Conservation (phyloP, 2,797 vertebrate species). For the Pseudocheirus occidentalis region DNA sequence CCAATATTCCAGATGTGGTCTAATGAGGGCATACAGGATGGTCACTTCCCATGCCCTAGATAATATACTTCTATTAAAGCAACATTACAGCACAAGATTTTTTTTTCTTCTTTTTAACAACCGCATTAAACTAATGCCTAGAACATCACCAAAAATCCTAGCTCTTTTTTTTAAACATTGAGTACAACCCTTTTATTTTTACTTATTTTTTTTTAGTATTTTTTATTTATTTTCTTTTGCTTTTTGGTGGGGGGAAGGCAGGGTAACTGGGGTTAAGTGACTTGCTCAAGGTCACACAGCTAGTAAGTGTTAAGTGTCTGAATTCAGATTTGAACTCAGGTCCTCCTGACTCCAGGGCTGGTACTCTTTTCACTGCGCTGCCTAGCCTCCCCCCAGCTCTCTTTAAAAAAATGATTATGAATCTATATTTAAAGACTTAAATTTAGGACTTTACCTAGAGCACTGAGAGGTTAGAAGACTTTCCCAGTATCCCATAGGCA, state of each 20-base stretch:
- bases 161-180: not conserved
- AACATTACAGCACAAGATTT: not conserved
- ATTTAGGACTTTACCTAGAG: not conserved
- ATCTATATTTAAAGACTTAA: not conserved
- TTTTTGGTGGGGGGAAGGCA: too few species aligned
- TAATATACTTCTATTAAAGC: not conserved
- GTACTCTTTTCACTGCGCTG: too few species aligned
- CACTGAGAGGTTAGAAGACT: not conserved
- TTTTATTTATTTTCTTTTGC: too few species aligned
- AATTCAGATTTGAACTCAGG: too few species aligned
- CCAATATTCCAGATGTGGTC: not conserved
- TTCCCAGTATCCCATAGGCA: not conserved
- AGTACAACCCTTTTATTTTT: too few species aligned
- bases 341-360: too few species aligned
- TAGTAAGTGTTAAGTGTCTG: too few species aligned
- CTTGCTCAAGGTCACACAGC: too few species aligned
- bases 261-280: too few species aligned
- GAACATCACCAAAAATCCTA: not conserved
- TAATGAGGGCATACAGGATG: not conserved
- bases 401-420: not conserved
- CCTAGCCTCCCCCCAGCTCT: too few species aligned
- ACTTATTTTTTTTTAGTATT: too few species aligned
- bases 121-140: not conserved
- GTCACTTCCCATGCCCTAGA: not conserved
- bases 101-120: not conserved